Base-by-base conservation (phyloP, 1,140 invertebrate species). In the Vanessa tameamea region DNA sequence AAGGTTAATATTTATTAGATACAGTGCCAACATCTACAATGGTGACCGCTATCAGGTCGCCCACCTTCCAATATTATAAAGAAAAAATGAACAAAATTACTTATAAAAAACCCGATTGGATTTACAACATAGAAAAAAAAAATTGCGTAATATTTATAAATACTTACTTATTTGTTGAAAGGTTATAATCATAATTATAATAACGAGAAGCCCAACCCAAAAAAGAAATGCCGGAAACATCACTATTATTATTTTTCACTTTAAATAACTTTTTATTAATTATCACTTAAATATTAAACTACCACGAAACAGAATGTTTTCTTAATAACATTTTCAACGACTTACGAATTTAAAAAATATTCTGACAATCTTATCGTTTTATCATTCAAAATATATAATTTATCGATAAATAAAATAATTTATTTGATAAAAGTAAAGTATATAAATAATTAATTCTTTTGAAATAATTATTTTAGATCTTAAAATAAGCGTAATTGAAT, bases 151-250 rank as follows among this genome's bases (percentile, higher is more conserved):
- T 51, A 15, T 51, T 61, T 12, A 47, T 51, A 16, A 11, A 16
- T 74, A 81, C 80, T 79, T 66, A 81, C 80, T 76, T 12, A 71
- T 64, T 15, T 75, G 73, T 48, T 71, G 65, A n/a, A 72, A 76
- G 1, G 64, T 63, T 11, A 77, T 13, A 7, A 81, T 47, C n/a
- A 76, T 3, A 31, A 79, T 48, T 6, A 81, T 31, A 8, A 81
- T 64, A 11, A 81, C 3, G 9, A 79, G 61, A 26, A 81, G 70
- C 8, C 69, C 59, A 50, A 78, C 2, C 77, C 77, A 78, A 68
- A 78, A 72, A 5, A 75, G 20, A 37, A 75, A 66, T 43, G 67
- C 68, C 55, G 73, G 48, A 47, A 66, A 70, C 73, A 75, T 75
- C 48, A 48, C 43, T 59, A 14, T 14, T 59, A 15, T 14, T 26